Evolutionary conservation across 2,888 invertebrate genomes (phyloP), one percentile per base, ranked within the genome.

Genomic region (Chymomyza fuscimana): DNA sequence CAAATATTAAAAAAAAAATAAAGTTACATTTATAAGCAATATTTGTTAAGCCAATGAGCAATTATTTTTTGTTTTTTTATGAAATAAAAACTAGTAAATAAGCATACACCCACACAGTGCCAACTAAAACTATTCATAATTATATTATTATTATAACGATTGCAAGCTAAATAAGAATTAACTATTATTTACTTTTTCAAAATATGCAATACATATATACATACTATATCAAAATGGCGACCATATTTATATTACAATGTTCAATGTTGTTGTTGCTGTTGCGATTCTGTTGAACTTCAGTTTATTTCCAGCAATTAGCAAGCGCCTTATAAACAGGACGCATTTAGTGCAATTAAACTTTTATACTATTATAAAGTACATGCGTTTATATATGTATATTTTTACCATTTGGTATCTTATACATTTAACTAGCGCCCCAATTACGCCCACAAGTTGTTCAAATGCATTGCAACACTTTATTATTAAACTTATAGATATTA

Each of bases 401-500:
- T 78, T 77, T 86, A 83, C 83, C 40, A 12, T 12, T 46, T 46
- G 40, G 40, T 46, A 46, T 12, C 40, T 46, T 46, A 10, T 46
- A 46, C 40, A 46, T 4, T 46, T 12, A 74, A 76, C 68, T 80
- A 80, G 72, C 78, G 86, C 84, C 86, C 81, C 78, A 68, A 77
- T 78, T 83, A 83, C 86, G 82, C 82, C 81, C 82, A 83, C 86
- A 46, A 86, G 82, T 86, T 78, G 84, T 83, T 83, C 82, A 86
- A 75, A 83, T 83, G 71, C 81, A 75, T 83, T 86, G 79, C 82
- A 79, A 78, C 81, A 79, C 78, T 40, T 63, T 66, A 72, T 63
- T 69, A 76, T 68, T 73, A 72, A 58, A 15, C 25, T 25, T 19
- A 10, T 58, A 15, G 16, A 64, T 46, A 46, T 46, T 40, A 65